phyloP scores from a whole-genome alignment of 2,888 invertebrate genomes.

The Actias luna region DNA sequence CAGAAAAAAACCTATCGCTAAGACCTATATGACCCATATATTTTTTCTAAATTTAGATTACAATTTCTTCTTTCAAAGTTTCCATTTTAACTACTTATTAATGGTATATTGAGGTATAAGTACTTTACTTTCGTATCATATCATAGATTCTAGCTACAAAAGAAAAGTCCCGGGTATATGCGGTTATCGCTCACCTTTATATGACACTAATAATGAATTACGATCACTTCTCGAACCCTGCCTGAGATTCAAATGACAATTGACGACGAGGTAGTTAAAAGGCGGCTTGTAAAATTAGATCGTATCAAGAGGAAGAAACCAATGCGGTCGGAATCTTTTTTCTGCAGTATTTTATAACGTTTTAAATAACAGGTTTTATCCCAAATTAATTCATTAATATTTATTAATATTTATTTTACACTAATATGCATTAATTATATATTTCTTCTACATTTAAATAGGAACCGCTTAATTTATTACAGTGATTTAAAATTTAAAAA shows the following conservation, averaged over 20 bases:
- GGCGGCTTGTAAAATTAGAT: constrained; percentile 68
- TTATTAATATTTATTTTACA: too few relatives aligned
- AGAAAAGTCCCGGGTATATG: constrained; percentile 50
- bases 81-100: background rate
- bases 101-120: constrained; percentile 22
- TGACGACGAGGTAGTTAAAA: constrained; percentile 68
- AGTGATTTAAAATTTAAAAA: background rate
- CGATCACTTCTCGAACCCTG: constrained; percentile 50
- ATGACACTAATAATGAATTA: constrained; percentile 75
- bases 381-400: background rate
- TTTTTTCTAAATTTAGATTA: too few relatives aligned
- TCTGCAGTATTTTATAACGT: constrained; percentile 35
- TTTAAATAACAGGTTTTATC: constrained; percentile 37
- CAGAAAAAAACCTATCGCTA: too few relatives aligned
- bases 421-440: too few relatives aligned
- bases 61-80: background rate
- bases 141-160: constrained; percentile 50
- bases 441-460: background rate
- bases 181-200: constrained; percentile 77
- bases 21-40: too few relatives aligned
- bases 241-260: constrained; percentile 72
- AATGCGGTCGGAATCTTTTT: constrained; percentile 32
- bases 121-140: constrained; percentile 46
- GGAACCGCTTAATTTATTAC: background rate
- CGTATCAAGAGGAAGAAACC: constrained; percentile 45